Base-by-base conservation (phyloP, 2,888 invertebrate species). In the Synanthedon vespiformis region DNA sequence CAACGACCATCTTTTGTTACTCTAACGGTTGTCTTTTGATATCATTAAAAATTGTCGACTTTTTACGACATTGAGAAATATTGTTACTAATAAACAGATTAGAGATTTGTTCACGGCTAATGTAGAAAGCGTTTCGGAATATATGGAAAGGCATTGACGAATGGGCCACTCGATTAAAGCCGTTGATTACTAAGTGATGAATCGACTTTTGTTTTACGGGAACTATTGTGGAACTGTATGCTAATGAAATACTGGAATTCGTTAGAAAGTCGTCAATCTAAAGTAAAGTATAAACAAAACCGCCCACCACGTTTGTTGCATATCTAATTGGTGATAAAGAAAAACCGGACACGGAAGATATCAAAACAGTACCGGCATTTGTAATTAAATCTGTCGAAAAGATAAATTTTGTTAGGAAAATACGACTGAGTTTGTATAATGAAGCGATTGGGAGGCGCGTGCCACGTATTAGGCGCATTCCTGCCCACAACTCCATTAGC, bases 21-120 rank as follows among this genome's bases (percentile, higher is more conserved):
- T 67, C 57, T 80, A 84, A 83, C 85, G 80, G 81, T 74, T 70
- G 67, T 77, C 73, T 82, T 79, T 80, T 81, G 80, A 83, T 85
- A 83, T 83, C 84, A 80, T 82, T 82, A 81, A 70, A 73, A 79
- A 77, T 72, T 73, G 77, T 73, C 74, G 66, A 61, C 61, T 68
- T 73, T 16, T 67, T 72, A 70, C 72, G 80, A 79, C 80, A 74
- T 68, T 63, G 73, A 77, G 77, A 81, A 76, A 80, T 81, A 78
- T 80, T 69, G 77, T 72, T 68, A 68, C 73, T 72, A 74, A 78
- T 74, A 75, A 66, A 72, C 64, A 74, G 79, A 80, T 72, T 74
- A 76, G 70, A 78, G 72, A 74, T 74, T 73, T 67, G 70, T 63
- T 40, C 22, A 54, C 67, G 65, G 68, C 68, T 73, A 70, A 77